Percentiles rank a stretch among this genome's conserved stretches.
Conservation (phyloP, 2,888 invertebrate genomes). For the Ornithoptera priamus region DNA sequence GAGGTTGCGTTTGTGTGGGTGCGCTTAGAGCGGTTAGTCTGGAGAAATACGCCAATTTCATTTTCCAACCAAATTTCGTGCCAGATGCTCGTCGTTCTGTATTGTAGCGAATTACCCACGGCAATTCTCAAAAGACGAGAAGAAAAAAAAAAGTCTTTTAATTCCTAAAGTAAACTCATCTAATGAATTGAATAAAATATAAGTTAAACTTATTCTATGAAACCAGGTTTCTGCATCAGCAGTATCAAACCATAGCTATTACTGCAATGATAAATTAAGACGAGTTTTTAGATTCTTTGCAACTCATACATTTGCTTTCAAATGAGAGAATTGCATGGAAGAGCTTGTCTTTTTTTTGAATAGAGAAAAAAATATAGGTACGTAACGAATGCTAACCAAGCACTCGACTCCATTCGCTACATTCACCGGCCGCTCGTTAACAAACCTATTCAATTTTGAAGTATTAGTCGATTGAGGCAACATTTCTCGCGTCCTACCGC, state of each 20-base stretch:
- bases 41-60: slow-evolving; percentile 58
- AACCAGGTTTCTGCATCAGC: slow-evolving; percentile 10
- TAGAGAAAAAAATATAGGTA: slow-evolving; percentile 42
- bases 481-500: slow-evolving; percentile 75
- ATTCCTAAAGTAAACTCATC: background rate
- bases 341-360: slow-evolving; percentile 38
- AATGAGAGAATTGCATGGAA: slow-evolving; percentile 27
- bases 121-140: slow-evolving; percentile 2
- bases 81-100: slow-evolving; percentile 42
- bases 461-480: slow-evolving; percentile 77
- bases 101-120: slow-evolving; percentile 42
- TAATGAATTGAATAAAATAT: slow-evolving; percentile 7
- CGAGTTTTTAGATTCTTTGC: slow-evolving; percentile 22
- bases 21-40: slow-evolving; percentile 51
- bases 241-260: slow-evolving; percentile 17
- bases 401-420: slow-evolving; percentile 63
- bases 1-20: slow-evolving; percentile 60
- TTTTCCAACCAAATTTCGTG: slow-evolving; percentile 43
- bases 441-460: slow-evolving; percentile 76
- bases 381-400: slow-evolving; percentile 55
- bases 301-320: slow-evolving; percentile 15
- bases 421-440: slow-evolving; percentile 75
- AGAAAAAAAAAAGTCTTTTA: background rate
- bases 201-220: slow-evolving; percentile 1
- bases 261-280: slow-evolving; percentile 23